These are phyloP conservation scores for Stegodyphus dumicola DNA, from an alignment of 1,140 invertebrate genomes.

Conservation along the genomic window DNA sequence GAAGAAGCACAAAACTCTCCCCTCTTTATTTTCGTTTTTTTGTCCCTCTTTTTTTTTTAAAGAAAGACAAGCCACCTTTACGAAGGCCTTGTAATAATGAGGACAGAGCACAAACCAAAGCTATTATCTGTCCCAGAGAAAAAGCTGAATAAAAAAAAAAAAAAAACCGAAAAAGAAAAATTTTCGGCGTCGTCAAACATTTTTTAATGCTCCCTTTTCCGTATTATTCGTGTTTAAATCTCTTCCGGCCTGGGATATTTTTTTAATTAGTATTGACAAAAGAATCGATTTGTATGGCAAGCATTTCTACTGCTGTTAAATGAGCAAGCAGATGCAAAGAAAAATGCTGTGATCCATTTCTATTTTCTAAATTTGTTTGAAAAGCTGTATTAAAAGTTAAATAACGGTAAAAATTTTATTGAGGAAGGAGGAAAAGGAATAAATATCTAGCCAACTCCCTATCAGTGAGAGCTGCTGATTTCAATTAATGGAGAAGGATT, in stretches of 20 bases:
- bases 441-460: no score
- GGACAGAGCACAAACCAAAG: conserved; percentile 54
- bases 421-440: no score
- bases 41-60: background rate
- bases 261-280: background rate
- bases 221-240: conserved; percentile 10
- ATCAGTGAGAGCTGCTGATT: no score
- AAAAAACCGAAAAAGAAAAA: background rate
- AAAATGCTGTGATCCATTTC: no score
- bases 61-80: conserved; percentile 37
- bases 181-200: conserved; percentile 38
- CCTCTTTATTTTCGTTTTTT: conserved; percentile 10
- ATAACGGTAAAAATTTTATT: no score
- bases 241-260: background rate
- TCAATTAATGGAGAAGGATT: no score
- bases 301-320: background rate
- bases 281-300: background rate
- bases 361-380: no score
- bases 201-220: conserved; percentile 33
- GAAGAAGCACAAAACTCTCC: conserved; percentile 38
- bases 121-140: conserved; percentile 23
- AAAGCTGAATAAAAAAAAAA: background rate
- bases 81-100: conserved; percentile 55
- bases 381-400: no score
- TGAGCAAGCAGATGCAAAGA: background rate